Evolutionary conservation across 2,888 invertebrate species (phyloP), one percentile per base, ranked within the genome.

Genomic region (Stomorhina lunata): DNA sequence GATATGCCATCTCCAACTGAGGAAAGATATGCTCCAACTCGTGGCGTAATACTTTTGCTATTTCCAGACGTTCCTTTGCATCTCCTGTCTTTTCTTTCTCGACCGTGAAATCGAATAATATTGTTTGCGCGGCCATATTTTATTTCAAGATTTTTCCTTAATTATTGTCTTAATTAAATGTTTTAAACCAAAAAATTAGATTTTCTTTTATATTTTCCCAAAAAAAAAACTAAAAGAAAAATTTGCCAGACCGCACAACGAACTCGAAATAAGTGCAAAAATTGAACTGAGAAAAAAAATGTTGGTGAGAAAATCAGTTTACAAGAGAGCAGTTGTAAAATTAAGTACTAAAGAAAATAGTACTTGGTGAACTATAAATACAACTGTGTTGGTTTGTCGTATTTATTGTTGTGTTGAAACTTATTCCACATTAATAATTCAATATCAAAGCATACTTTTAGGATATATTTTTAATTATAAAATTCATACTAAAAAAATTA

Each of bases 91-190:
- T 93, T 80, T 93, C 93, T 48, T 95, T 93, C 85, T 96, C 95
- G 85, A 96, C 92, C 1, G 95, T 94, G 89, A 96, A 96, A 92
- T 96, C 96, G 86, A 96, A 92, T 66, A 96, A 92, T 86, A 96
- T 93, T 63, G 96, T 95, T 91, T 96, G 95, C 43, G 95, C 95
- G 85, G 96, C 94, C 96, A 96, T 96, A 84, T 29, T 73, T 45
- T 48, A 27, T 55, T 69, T 40, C 25, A 71, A 5, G 50, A 48
- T 1, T 50, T 10, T 25, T 20, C 12, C 61, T 69, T 29, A 48
- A n/a, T 53, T 50, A 53, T 2, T 12, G 17, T 40, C 22, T 22
- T 10, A 27, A 45, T 29, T 40, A 57, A 57, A 12, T 17, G 66
- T 50, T 53, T 27, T 1, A 25, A 50, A 45, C 29, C 27, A 40